A percentile compares a stretch with the other conserved stretches of the same genome.
Evolutionary conservation across 2,888 invertebrate species (phyloP).

Genomic region (Pyrrhia umbra): DNA sequence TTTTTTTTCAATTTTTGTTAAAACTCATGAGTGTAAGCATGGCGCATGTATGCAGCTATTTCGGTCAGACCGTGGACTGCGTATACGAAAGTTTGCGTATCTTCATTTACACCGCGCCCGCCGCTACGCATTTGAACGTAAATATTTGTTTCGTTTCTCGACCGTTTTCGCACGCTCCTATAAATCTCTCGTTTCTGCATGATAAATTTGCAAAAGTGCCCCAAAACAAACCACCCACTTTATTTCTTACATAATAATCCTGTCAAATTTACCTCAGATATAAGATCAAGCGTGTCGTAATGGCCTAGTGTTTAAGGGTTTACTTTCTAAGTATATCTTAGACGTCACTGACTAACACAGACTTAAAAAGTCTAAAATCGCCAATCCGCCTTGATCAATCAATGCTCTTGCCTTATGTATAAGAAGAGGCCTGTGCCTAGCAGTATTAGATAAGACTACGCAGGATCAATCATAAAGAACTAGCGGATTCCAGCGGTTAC

Average conservation of each 20-base stretch:
- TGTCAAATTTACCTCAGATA: slow-evolving; percentile 30
- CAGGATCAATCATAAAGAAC: no score
- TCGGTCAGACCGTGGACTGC: slow-evolving; percentile 17
- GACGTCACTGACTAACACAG: no score
- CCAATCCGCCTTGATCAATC: no score
- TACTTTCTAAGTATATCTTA: no score
- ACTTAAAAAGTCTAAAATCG: no score
- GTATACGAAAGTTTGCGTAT: slow-evolving; percentile 34
- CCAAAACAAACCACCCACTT: slow-evolving; percentile 25
- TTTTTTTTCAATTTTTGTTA: slow-evolving; percentile 4
- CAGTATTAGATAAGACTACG: no score
- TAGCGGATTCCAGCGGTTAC: no score
- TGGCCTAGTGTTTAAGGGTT: no score
- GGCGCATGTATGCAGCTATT: slow-evolving; percentile 32
- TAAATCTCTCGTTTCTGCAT: slow-evolving; percentile 44
- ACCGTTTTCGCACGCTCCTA: slow-evolving; percentile 48
- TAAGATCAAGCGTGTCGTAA: no score
- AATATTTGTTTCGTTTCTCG: slow-evolving; percentile 60
- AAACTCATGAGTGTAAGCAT: slow-evolving; percentile 7
- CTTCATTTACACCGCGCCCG: slow-evolving; percentile 36
- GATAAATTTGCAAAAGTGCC: slow-evolving; percentile 27
- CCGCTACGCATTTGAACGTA: slow-evolving; percentile 55
- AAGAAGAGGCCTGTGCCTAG: no score
- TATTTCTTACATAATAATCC: slow-evolving; percentile 16
- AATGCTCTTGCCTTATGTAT: no score